Evolutionary conservation across 2,113 vertebrate genomes (phyloP), one percentile per base, ranked within the genome.

Genomic region (Saguinus imperator): DNA sequence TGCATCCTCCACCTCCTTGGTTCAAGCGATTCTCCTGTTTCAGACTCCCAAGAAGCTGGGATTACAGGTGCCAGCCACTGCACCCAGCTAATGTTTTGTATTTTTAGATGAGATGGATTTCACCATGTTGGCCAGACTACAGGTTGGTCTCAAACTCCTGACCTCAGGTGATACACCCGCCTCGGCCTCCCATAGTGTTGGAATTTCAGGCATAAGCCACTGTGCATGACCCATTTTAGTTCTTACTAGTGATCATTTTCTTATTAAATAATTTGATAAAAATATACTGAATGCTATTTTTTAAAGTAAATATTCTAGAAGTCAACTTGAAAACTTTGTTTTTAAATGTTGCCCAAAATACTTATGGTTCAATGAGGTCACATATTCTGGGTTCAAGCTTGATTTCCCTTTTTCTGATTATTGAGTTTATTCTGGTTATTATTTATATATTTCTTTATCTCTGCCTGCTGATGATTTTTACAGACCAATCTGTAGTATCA

Each of bases 221-320:
- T 0, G 0, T 27, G 29, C 11, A 0, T 5, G 27, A 12, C 27
- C 13, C n/a, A 1, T n/a, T 92, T 82, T 14, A 66, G 5, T 73
- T 92, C n/a, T 82, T 29, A 52, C 58, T 6, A n/a, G 27, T 18
- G 7, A 68, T 23, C 8, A 72, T 13, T 10, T 89, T 17, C 13
- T 94, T 29, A 52, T 68, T 76, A 82, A 77, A 6, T 52, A 73
- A 82, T 89, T 89, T 75, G 32, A 52, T 48, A 83, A 68, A 76
- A 84, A 29, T 2, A 23, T 20, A 8, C 52, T 87, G 17, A 86
- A 90, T 27, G 3, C 57, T 52, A 81, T 70, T 83, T 91, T 58
- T 77, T 76, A 80, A 87, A 50, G 64, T 72, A 72, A 77, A 21
- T 81, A 64, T 70, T 70, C 82, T 58, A 81, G 25, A 45, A 21